A percentile compares a stretch with the other conserved stretches of the same genome.
Conservation (phyloP, 1,140 invertebrate genomes). For the Belonocnema kinseyi region DNA sequence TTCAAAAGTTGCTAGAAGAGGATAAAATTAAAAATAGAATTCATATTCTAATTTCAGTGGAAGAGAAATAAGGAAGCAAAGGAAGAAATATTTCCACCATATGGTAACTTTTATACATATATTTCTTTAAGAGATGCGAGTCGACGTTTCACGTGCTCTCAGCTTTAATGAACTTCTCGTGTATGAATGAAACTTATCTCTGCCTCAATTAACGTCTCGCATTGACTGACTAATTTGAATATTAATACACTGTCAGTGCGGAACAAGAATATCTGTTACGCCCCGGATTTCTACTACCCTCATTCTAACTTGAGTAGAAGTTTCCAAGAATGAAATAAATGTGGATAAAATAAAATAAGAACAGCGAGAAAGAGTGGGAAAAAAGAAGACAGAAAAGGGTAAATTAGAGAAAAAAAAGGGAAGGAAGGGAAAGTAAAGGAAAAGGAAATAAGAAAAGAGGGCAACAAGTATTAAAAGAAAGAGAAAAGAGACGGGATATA, state of each 20-base stretch:
- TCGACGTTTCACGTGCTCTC: conserved; percentile 25
- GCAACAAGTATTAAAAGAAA: background rate
- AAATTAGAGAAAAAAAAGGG: background rate
- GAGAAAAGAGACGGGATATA: too few species aligned
- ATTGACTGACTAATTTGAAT: conserved; percentile 33
- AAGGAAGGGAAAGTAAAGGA: background rate
- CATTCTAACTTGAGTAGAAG: background rate
- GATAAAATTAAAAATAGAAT: conserved; percentile 1
- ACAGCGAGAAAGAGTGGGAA: background rate
- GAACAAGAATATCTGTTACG: conserved; percentile 32
- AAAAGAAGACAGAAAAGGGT: background rate
- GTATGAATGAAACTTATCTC: conserved; percentile 33
- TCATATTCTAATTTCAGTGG: background rate
- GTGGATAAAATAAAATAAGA: background rate
- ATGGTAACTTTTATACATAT: conserved; percentile 7
- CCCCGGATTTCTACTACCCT: background rate
- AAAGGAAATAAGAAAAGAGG: background rate
- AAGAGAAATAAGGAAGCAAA: background rate
- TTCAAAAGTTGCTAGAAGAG: background rate
- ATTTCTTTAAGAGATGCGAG: background rate
- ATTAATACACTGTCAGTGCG: conserved; percentile 31
- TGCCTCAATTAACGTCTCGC: conserved; percentile 32
- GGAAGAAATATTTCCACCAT: conserved; percentile 19
- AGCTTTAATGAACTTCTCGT: conserved; percentile 28
- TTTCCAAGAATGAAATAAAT: background rate